phyloP scores from a whole-genome alignment of 64 coral and sea anemone genomes.

The Stylophora pistillata region DNA sequence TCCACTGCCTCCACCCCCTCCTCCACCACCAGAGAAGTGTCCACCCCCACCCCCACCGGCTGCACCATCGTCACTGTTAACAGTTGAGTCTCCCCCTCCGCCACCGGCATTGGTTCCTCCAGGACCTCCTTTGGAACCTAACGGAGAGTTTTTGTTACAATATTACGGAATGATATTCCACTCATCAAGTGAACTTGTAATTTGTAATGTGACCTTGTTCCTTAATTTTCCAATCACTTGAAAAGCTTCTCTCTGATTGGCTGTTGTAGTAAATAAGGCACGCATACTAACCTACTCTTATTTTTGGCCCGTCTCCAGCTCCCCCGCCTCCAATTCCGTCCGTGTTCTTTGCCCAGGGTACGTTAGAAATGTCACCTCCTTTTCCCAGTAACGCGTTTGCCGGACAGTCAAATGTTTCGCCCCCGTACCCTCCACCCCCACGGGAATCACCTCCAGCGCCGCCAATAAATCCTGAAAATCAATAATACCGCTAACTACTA shows the following conservation, averaged over 20 bases:
- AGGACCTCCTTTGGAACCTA: slow-evolving; percentile 48
- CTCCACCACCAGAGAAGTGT: slow-evolving; percentile 68
- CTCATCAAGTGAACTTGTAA: too few relatives aligned
- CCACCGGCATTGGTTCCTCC: slow-evolving; percentile 73
- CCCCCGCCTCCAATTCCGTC: background rate
- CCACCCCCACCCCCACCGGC: slow-evolving; percentile 79
- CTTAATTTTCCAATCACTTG: too few relatives aligned
- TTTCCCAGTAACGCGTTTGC: background rate
- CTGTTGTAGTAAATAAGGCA: too few relatives aligned
- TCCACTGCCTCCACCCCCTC: slow-evolving; percentile 8
- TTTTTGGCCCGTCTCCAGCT: background rate
- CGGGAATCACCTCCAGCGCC: background rate
- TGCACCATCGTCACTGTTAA: slow-evolving; percentile 51
- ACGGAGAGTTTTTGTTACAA: too few relatives aligned
- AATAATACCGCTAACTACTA: background rate
- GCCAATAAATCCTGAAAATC: background rate
- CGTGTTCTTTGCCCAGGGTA: background rate
- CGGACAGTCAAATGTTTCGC: background rate
- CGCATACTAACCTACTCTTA: background rate
- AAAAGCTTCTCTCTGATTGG: too few relatives aligned
- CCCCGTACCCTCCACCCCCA: background rate
- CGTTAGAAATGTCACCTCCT: background rate
- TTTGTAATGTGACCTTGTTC: too few relatives aligned
- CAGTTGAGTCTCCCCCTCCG: slow-evolving; percentile 64
- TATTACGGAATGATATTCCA: too few relatives aligned